Conservation (phyloP, 2,797 vertebrate genomes). For the Columba guinea region DNA sequence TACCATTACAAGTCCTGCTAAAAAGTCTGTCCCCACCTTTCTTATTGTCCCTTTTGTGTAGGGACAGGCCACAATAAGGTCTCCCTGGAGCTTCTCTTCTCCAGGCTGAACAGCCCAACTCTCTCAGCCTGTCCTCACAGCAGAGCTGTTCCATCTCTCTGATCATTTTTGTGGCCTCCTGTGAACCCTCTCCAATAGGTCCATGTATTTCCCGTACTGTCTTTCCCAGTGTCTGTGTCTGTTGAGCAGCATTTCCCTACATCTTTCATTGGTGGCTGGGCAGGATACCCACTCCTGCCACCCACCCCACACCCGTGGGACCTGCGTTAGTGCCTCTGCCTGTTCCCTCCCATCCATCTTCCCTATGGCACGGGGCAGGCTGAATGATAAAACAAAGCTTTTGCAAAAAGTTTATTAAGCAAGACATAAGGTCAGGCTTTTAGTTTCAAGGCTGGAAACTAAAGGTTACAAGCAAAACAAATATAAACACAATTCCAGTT, state of each 20-base stretch:
- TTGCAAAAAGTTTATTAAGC: conserved; percentile 28
- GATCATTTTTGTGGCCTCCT: too few relatives aligned
- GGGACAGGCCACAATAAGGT: too few relatives aligned
- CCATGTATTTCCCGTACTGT: too few relatives aligned
- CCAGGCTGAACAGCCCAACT: too few relatives aligned
- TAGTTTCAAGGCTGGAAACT: neutral
- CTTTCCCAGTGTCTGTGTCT: too few relatives aligned
- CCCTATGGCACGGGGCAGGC: neutral
- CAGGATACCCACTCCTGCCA: accelerated
- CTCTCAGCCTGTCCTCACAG: too few relatives aligned
- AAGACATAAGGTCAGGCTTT: conserved; percentile 41
- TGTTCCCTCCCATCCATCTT: neutral
- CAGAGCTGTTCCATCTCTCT: too few relatives aligned
- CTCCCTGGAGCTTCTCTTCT: too few relatives aligned
- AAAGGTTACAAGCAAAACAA: conserved; percentile 57
- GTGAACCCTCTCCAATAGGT: too few relatives aligned
- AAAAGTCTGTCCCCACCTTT: too few relatives aligned
- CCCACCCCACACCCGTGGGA: neutral
- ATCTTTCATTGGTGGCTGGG: accelerated
- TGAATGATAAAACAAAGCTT: conserved; percentile 24
- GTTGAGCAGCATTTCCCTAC: neutral
- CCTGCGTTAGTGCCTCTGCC: neutral
- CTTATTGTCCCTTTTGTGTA: too few relatives aligned
- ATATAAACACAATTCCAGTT: conserved; percentile 41
- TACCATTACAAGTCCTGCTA: too few relatives aligned